Evolutionary conservation across 2,888 invertebrate genomes (phyloP), one percentile per base, ranked within the genome.

Genomic region (Pristionchus fissidentatus): DNA sequence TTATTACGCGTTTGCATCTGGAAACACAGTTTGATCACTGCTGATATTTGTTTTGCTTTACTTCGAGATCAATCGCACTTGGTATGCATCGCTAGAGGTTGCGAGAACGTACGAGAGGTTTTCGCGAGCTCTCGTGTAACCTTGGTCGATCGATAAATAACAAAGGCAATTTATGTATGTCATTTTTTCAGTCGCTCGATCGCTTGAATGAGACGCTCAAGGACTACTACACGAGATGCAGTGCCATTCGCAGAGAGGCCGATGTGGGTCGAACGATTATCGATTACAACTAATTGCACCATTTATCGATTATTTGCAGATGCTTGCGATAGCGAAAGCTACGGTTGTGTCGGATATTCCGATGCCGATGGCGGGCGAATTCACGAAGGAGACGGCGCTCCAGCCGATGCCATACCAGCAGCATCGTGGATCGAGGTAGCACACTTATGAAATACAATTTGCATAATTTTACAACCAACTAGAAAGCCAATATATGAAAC

Each of bases 261-360:
- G 78, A 78, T 29, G 78, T 78, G 1, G 55, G 55, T 55, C 3
- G 3, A 55, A 55, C 4, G n/a, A 13, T 8, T 19, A 19, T 55
- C 10, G n/a, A 22, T 15, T 13, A 55, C 15, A 22, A 55, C 22
- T 55, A 22, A n/a, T 13, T 43, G 4, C 43, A 8, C 43, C 43
- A 73, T 73, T 43, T n/a, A 29, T 26, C 8, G n/a, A 29, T 29
- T 70, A 22, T 4, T 78, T n/a, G 29, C 29, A 79, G 79, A 79
- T 79, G 79, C 79, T 79, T 32, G n/a, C 85, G 13, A 52, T 89
- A 13, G 88, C 89, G 3, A 85, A 86, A 26, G 81, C 85, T 62
- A 85, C 86, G 8, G 85, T 86, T 62, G 85, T 84, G 1, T 85
- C 86, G 13, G 82, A 82, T 60, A 88, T 88, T 73, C 87, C 89